These are phyloP conservation scores for Tyto alba DNA, from an alignment of 2,113 vertebrate genomes.

Conservation along the genomic window DNA sequence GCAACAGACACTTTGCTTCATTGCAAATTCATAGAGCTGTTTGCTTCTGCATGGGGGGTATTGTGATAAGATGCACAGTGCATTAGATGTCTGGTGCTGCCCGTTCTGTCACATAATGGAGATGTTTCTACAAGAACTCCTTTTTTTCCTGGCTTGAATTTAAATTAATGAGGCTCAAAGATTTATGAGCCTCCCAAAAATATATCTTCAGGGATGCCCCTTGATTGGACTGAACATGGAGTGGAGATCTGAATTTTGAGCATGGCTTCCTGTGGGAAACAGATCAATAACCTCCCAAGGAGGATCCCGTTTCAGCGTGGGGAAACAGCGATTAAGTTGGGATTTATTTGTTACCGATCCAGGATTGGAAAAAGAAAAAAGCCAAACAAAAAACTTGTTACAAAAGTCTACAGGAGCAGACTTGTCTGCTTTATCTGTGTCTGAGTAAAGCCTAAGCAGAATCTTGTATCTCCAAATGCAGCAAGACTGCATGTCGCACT, in stretches of 20 bases:
- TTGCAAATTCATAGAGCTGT: neutral
- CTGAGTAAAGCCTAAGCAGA: neutral
- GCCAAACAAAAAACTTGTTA: rapidly evolving
- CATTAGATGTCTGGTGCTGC: rapidly evolving
- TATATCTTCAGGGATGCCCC: neutral
- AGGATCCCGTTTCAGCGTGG: neutral
- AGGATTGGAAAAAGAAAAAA: neutral
- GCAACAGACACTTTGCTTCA: neutral
- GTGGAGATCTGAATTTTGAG: neutral
- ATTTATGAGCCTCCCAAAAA: neutral
- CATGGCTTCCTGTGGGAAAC: neutral
- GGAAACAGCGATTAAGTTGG: neutral
- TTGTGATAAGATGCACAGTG: neutral
- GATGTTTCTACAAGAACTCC: neutral
- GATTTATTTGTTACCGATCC: neutral
- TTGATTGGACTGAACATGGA: neutral
- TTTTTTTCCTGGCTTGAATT: neutral
- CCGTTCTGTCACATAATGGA: rapidly evolving
- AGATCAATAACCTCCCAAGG: neutral
- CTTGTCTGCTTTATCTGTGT: neutral
- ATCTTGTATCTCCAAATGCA: neutral
- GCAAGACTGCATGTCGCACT: rapidly evolving
- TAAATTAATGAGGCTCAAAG: neutral
- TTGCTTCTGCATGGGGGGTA: neutral
- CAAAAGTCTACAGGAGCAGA: neutral